Conservation (phyloP, 2,113 vertebrate species). For the Chaetodon trifascialis region DNA sequence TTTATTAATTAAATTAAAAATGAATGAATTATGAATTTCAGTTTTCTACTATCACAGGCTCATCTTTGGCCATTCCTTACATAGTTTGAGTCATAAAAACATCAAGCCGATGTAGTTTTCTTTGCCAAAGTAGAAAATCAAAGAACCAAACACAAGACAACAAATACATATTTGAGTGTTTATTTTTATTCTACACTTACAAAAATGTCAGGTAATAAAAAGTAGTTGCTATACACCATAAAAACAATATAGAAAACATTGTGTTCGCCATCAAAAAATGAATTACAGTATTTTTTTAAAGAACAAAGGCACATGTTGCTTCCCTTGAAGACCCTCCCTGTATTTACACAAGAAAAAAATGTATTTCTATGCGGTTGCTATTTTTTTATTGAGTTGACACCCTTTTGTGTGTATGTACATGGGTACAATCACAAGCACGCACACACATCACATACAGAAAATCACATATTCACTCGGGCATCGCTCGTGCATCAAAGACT, state of each 20-base stretch:
- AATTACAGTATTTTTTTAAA: conserved; percentile 53
- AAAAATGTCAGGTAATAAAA: conserved; percentile 81
- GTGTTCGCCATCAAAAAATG: conserved; percentile 66
- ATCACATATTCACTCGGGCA: conserved; percentile 24
- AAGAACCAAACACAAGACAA: conserved; percentile 20
- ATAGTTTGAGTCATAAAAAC: background rate
- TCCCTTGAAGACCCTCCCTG: conserved; percentile 41
- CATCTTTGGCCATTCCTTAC: background rate
- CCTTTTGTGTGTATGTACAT: conserved; percentile 49
- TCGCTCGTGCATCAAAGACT: conserved; percentile 28
- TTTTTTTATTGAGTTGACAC: conserved; percentile 42
- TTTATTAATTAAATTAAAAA: background rate
- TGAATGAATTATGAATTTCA: background rate
- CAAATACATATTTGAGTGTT: conserved; percentile 45
- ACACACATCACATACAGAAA: conserved; percentile 18
- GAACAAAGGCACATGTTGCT: conserved; percentile 77
- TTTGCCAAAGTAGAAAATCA: background rate
- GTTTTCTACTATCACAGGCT: no score
- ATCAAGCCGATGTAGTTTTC: background rate
- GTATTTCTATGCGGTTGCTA: conserved; percentile 6
- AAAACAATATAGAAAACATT: conserved; percentile 79
- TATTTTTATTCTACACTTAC: conserved; percentile 78
- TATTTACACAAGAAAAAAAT: conserved; percentile 60
- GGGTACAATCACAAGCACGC: conserved; percentile 40
- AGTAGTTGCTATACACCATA: conserved; percentile 76